Conservation (phyloP, 1,140 invertebrate genomes). For the Heliothis virescens region DNA sequence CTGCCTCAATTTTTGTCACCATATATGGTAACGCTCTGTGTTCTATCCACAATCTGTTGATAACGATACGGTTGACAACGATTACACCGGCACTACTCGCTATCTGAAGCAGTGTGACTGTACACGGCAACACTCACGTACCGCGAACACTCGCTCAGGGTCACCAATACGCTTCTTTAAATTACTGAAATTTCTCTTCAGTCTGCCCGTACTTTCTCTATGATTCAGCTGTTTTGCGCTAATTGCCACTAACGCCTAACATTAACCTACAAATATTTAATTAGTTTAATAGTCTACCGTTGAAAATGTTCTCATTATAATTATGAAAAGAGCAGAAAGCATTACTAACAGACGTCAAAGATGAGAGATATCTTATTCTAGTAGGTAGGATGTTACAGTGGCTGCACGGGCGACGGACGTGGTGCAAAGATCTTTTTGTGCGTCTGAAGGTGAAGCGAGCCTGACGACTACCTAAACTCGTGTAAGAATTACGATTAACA, state of each 20-base stretch:
- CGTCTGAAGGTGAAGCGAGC: conserved; percentile 3
- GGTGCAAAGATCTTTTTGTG: conserved; percentile 11
- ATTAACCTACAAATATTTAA: conserved; percentile 66
- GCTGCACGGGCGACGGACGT: neutral
- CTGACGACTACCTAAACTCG: neutral
- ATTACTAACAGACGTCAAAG: conserved; percentile 49
- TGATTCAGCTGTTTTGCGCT: conserved; percentile 65
- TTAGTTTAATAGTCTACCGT: conserved; percentile 53
- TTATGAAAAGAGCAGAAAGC: conserved; percentile 58
- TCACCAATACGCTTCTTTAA: conserved; percentile 31
- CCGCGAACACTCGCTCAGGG: conserved; percentile 20
- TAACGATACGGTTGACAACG: conserved; percentile 72
- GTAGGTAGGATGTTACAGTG: conserved; percentile 29
- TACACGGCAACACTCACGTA: conserved; percentile 46
- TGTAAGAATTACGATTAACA: neutral
- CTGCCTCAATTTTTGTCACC: conserved; percentile 77
- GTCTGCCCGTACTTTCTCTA: conserved; percentile 64
- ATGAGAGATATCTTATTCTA: conserved; percentile 43
- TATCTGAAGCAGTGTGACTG: conserved; percentile 57
- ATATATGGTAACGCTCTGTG: conserved; percentile 80
- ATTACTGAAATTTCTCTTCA: conserved; percentile 51
- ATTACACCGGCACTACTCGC: conserved; percentile 58
- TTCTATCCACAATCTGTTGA: conserved; percentile 67
- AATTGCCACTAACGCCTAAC: conserved; percentile 59
- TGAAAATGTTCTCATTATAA: conserved; percentile 53